Evolutionary conservation across 2,888 invertebrate genomes (phyloP).

Genomic region (Lepidochrysops patricia): DNA sequence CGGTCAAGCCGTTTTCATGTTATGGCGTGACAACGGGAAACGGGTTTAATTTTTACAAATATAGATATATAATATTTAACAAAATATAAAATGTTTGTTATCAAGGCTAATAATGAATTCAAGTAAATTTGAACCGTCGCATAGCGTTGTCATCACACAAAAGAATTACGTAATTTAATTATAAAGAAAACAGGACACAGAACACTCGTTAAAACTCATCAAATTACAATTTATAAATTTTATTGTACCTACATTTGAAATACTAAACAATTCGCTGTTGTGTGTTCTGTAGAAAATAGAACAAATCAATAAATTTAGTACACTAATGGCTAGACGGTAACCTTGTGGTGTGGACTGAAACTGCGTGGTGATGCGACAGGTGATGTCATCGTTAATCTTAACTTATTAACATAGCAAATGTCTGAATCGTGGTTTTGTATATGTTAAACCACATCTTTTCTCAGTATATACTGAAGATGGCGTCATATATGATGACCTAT

Average conservation of each 20-base stretch:
- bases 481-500: neutral
- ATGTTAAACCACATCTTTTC: neutral
- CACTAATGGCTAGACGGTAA: conserved; percentile 8
- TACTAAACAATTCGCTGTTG: neutral
- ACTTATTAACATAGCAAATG: conserved; percentile 23
- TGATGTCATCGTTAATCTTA: conserved; percentile 28
- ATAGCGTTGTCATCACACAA: neutral
- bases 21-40: no score
- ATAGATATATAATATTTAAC: no score
- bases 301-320: neutral
- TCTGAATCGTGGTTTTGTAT: conserved; percentile 20
- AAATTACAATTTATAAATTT: neutral
- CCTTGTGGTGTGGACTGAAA: conserved; percentile 20
- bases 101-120: neutral
- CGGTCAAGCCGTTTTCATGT: no score
- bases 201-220: no score
- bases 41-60: no score
- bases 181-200: neutral
- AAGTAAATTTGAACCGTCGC: neutral
- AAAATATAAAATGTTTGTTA: no score
- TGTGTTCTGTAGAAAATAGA: neutral
- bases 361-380: conserved; percentile 24
- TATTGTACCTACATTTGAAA: neutral
- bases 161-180: neutral
- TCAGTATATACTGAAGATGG: neutral